Base-by-base conservation (phyloP, 2,797 vertebrate species). In the Crypturellus tataupa region DNA sequence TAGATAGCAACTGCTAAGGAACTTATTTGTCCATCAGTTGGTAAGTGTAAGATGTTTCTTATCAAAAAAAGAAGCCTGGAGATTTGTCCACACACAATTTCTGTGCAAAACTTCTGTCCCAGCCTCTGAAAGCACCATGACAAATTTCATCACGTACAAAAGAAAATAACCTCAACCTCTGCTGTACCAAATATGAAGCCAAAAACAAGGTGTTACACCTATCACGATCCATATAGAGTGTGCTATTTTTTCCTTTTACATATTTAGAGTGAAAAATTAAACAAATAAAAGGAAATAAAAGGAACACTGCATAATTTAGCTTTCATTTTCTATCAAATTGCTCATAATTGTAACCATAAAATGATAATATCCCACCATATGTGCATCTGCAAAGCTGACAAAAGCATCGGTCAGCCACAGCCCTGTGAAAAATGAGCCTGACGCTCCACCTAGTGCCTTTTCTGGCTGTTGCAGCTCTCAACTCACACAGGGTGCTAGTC, bases 261-360 rank as follows among this genome's bases (percentile, higher is more conserved):
- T 94, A 97, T 97, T 97, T 97, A 94, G 91, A 97, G 95, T 91
- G 73, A 76, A 95, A 98, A 97, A 98, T 98, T 98, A 97, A 98
- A 97, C 97, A 98, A 98, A 98, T 97, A 98, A 97, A 98, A 97
- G 93, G 96, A 98, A 97, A 98, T 97, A 98, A 97, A 98, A 97
- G 93, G 96, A 98, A 97, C 89, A 94, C 93, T 88, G 95, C 95
- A 97, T 96, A 98, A 98, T 98, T 98, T 97, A 98, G 95, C 96
- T 98, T 97, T 97, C 95, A 75, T 97, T 98, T 97, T 95, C 93
- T 96, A 97, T 97, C 96, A 98, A 98, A 98, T 97, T 98, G 97
- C 97, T 98, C 97, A 97, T 98, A 98, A 98, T 97, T 97, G 97
- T 97, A 97, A 97, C 97, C 96, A 98, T 98, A 98, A 98, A 98